These are phyloP conservation scores for Piezodorus guildinii DNA, from an alignment of 1,140 invertebrate genomes.

Conservation along the genomic window DNA sequence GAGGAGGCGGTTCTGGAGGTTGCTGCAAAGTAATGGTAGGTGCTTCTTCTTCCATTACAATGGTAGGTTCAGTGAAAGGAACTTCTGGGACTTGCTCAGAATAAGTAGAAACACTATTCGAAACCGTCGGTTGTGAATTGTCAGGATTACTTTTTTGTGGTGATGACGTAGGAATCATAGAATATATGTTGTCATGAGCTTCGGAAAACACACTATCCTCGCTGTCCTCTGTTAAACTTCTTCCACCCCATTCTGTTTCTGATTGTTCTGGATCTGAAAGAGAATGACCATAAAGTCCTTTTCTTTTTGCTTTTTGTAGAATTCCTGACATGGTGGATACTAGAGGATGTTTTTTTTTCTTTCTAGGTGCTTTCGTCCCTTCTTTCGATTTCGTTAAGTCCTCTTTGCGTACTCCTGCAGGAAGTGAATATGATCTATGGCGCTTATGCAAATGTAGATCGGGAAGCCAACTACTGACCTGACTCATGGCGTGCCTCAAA, in stretches of 20 bases:
- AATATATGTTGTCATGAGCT: slow-evolving; percentile 31
- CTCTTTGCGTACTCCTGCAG: slow-evolving; percentile 50
- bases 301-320: slow-evolving; percentile 62
- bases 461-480: slow-evolving; percentile 66
- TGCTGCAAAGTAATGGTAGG: not conserved
- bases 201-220: slow-evolving; percentile 54
- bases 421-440: slow-evolving; percentile 66
- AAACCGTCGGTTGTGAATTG: not conserved
- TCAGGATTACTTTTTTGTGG: not conserved
- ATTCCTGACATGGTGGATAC: slow-evolving; percentile 68
- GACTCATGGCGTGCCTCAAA: slow-evolving; percentile 66
- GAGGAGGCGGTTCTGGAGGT: not conserved
- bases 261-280: slow-evolving; percentile 66
- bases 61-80: not conserved
- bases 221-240: slow-evolving; percentile 52
- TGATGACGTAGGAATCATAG: not conserved
- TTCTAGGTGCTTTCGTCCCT: slow-evolving; percentile 33
- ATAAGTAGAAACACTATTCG: not conserved
- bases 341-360: slow-evolving; percentile 64
- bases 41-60: not conserved
- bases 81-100: not conserved
- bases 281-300: slow-evolving; percentile 44
- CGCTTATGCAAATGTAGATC: slow-evolving; percentile 58
- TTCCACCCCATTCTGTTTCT: slow-evolving; percentile 55
- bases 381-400: slow-evolving; percentile 36